Conservation (phyloP, 1,140 invertebrate genomes). For the Pseudomyrmex dendroicus region DNA sequence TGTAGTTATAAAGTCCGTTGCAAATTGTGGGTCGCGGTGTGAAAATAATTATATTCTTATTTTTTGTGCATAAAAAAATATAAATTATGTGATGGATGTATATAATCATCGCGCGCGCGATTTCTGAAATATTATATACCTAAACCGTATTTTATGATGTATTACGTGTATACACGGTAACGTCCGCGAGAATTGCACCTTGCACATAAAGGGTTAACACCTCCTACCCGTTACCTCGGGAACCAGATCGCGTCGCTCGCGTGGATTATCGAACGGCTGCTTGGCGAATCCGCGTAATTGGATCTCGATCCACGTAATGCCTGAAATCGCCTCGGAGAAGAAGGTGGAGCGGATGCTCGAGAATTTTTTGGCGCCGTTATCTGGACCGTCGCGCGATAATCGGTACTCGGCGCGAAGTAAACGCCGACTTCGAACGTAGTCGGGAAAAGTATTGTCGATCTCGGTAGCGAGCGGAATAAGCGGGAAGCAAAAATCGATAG, state of each 20-base stretch:
- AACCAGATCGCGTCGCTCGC: constrained; percentile 48
- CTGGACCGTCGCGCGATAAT: constrained; percentile 61
- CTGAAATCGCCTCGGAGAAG: constrained; percentile 34
- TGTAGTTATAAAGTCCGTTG: too few relatives aligned
- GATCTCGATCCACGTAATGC: constrained; percentile 56
- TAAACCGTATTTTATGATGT: neutral
- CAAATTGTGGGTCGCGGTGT: neutral
- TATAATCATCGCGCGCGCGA: too few relatives aligned
- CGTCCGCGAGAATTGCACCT: constrained; percentile 43
- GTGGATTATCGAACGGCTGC: constrained; percentile 14
- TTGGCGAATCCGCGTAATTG: constrained; percentile 60
- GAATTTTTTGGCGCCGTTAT: constrained; percentile 57
- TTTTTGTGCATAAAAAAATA: neutral
- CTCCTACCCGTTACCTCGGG: constrained; percentile 36
- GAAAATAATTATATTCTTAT: neutral
- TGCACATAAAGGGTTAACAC: constrained; percentile 56
- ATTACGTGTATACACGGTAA: neutral
- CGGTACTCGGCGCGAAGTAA: constrained; percentile 63
- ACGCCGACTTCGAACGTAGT: neutral
- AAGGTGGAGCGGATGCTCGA: constrained; percentile 35
- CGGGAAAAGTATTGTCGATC: constrained; percentile 50
- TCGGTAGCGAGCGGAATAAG: constrained; percentile 22
- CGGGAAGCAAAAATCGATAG: constrained; percentile 9
- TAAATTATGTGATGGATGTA: too few relatives aligned
- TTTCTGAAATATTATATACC: neutral